Percentiles rank a stretch among this genome's conserved stretches.
phyloP scores from a whole-genome alignment of 1,140 invertebrate genomes.

The Aporrectodea caliginosa region DNA sequence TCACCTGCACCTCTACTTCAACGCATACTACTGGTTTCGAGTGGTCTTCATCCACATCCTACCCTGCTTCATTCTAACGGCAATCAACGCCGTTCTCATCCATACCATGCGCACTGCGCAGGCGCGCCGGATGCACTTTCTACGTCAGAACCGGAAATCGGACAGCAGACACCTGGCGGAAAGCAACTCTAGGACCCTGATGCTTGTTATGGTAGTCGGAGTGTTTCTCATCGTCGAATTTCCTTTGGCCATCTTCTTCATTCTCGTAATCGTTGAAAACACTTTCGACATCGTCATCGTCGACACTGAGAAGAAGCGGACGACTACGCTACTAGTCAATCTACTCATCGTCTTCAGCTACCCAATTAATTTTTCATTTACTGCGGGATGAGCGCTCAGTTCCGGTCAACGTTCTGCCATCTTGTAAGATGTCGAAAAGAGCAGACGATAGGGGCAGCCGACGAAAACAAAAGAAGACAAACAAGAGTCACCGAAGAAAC shows the following conservation, averaged over 20 bases:
- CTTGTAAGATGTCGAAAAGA: no score
- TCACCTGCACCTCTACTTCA: slow-evolving; percentile 69
- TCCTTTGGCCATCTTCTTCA: slow-evolving; percentile 29
- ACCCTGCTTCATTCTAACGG: slow-evolving; percentile 80
- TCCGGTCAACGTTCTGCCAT: slow-evolving; percentile 1
- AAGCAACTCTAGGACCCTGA: slow-evolving; percentile 61
- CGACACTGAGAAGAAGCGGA: slow-evolving; percentile 61
- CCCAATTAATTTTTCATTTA: slow-evolving; percentile 19
- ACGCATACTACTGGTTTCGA: slow-evolving; percentile 75
- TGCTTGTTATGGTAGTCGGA: slow-evolving; percentile 67
- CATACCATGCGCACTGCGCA: slow-evolving; percentile 76
- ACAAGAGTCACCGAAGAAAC: no score
- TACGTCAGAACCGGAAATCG: slow-evolving; percentile 73
- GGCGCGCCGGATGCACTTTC: slow-evolving; percentile 69
- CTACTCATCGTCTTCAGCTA: slow-evolving; percentile 18
- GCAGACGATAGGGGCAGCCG: no score
- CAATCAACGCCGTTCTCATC: slow-evolving; percentile 82
- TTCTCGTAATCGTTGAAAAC: slow-evolving; percentile 27
- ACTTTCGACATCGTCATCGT: slow-evolving; percentile 59
- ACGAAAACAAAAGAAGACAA: no score
- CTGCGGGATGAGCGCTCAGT: slow-evolving; percentile 15
- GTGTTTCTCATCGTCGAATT: slow-evolving; percentile 34
- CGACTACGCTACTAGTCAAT: slow-evolving; percentile 1
- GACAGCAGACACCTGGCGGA: background rate
- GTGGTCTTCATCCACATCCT: slow-evolving; percentile 84